These are phyloP conservation scores for Papilio protenor DNA, from an alignment of 2,888 invertebrate species.

Conservation along the genomic window DNA sequence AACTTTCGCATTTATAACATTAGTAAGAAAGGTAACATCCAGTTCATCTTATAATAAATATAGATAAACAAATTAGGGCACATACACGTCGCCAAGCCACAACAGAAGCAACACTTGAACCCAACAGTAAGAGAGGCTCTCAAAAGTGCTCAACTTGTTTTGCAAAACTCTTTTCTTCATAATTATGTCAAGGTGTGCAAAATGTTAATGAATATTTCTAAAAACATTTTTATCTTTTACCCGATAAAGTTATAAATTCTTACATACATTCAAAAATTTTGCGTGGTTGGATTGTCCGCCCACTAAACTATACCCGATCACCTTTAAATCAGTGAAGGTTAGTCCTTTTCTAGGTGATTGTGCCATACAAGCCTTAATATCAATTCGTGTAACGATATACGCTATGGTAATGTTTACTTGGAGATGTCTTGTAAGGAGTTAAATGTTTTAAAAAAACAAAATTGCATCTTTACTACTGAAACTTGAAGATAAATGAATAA, in stretches of 20 bases:
- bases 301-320: neutral
- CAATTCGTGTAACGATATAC: neutral
- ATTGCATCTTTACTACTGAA: neutral
- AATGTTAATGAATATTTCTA: neutral
- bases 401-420: neutral
- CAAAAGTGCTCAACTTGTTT: conserved; percentile 18
- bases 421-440: neutral
- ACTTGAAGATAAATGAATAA: neutral
- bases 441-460: neutral
- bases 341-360: neutral
- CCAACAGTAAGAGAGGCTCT: conserved; percentile 20
- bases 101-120: neutral
- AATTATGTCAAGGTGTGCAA: conserved; percentile 30
- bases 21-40: neutral
- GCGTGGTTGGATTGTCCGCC: conserved; percentile 7
- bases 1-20: no score
- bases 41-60: neutral
- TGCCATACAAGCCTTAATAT: neutral
- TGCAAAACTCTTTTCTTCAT: conserved; percentile 21
- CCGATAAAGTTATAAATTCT: neutral
- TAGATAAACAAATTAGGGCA: neutral
- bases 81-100: neutral
- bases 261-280: neutral
- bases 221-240: neutral
- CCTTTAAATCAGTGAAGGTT: conserved; percentile 2